These are phyloP conservation scores for Hemicrepidius hirtus DNA, from an alignment of 2,888 invertebrate genomes.

Conservation along the genomic window DNA sequence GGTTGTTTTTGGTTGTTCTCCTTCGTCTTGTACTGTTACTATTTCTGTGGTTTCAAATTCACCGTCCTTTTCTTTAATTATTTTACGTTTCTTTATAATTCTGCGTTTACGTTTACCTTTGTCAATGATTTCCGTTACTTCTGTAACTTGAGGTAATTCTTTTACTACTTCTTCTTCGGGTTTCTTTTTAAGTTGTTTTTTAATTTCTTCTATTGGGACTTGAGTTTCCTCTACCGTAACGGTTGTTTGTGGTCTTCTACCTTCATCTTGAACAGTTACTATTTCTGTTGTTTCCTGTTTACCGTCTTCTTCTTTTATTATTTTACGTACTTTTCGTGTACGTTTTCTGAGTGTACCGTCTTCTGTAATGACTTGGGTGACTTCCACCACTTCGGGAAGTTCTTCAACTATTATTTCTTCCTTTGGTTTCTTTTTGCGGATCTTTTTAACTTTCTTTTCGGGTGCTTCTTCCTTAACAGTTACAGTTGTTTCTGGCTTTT, in stretches of 20 bases:
- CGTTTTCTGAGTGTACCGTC: conserved; percentile 64
- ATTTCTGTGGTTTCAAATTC: conserved; percentile 70
- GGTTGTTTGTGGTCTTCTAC: conserved; percentile 61
- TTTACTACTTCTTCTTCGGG: conserved; percentile 33
- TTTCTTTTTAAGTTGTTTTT: neutral
- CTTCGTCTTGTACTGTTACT: conserved; percentile 66
- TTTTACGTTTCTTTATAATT: conserved; percentile 68
- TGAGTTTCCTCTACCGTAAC: conserved; percentile 61
- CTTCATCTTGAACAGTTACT: conserved; percentile 65
- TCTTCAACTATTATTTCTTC: conserved; percentile 69
- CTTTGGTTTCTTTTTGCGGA: conserved; percentile 62
- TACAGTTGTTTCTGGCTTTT: conserved; percentile 58
- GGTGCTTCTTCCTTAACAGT: conserved; percentile 57
- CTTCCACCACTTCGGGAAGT: conserved; percentile 67
- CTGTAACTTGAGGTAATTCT: conserved; percentile 62
- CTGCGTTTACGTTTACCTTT: conserved; percentile 63
- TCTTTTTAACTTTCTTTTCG: conserved; percentile 57
- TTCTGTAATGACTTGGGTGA: conserved; percentile 56
- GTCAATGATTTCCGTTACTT: conserved; percentile 65
- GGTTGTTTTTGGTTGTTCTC: conserved; percentile 58
- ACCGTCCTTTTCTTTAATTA: conserved; percentile 70
- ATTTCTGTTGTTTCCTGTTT: conserved; percentile 67
- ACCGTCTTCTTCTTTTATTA: conserved; percentile 70
- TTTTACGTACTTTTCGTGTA: conserved; percentile 66
- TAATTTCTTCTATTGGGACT: conserved; percentile 42